Base-by-base conservation (phyloP, 2,113 vertebrate genomes). In the Etheostoma spectabile region DNA sequence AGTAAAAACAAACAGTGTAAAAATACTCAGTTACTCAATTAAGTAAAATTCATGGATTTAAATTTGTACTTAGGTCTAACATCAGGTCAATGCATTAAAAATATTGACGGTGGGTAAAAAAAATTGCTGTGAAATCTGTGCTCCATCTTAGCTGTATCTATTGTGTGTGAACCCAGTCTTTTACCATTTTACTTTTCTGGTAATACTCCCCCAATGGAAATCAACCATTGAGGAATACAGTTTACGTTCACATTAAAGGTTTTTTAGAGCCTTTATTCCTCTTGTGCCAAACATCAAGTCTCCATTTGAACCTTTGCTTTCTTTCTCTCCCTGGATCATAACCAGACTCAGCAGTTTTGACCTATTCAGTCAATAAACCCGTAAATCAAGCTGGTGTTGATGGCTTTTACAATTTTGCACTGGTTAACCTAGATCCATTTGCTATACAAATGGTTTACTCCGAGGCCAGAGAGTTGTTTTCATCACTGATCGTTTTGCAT, bases 321-420 rank as follows among this genome's bases (percentile, higher is more conserved):
- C 53, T 14, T 8, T 76, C 71, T 67, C 60, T 77, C 63, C 19
- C 38, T 66, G 79, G 79, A 88, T 89, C 71, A 80, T 80, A 84
- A 82, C 82, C 71, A n/a, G 67, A 82, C 86, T 88, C 89, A 89
- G 91, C 88, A 83, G 77, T 87, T 91, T 86, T 80, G 85, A 85
- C 76, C 75, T 88, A 84, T 89, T 90, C 75, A 85, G 73, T 84
- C 89, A 79, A 70, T 85, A 84, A 75, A 86, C 62, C 63, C 72
- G 63, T 84, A 89, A 91, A 90, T 91, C 80, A 90, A 86, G 79
- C 79, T 42, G 21, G 21, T 46, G 48, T 69, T 63, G 77, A 89
- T 67, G 69, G 63, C 52, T 84, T 92, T 85, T 85, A n/a, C 79
- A 86, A 87, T 83, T 84, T 82, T 61, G 63, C 61, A n/a, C 83